Evolutionary conservation across 2,113 vertebrate genomes (phyloP).

Genomic region (Podarcis raffonei): DNA sequence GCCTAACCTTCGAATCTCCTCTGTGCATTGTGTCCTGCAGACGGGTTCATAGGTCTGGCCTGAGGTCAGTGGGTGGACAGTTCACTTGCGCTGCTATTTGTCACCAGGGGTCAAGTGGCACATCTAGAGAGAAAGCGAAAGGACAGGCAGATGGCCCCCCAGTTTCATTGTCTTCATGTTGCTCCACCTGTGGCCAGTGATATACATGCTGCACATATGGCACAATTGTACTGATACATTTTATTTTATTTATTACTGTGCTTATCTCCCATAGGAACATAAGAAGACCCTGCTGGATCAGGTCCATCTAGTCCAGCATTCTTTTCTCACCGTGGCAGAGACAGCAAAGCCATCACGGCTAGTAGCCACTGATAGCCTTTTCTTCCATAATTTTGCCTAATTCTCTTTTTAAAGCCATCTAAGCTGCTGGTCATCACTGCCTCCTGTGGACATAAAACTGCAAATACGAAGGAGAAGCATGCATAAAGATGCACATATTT

Average conservation of each 20-base stretch:
- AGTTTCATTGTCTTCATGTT: not conserved
- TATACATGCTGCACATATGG: not conserved
- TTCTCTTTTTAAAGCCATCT: too few relatives aligned
- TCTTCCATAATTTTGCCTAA: too few relatives aligned
- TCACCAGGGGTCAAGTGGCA: not conserved
- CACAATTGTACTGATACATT: too few relatives aligned
- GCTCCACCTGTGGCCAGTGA: not conserved
- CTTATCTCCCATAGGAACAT: rapidly evolving
- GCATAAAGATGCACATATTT: too few relatives aligned
- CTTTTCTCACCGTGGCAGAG: too few relatives aligned
- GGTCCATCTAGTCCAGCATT: not conserved
- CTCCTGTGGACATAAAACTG: too few relatives aligned
- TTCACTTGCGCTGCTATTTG: constrained; percentile 8
- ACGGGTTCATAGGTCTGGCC: constrained; percentile 11
- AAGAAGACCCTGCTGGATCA: too few relatives aligned
- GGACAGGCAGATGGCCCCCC: not conserved
- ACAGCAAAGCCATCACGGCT: too few relatives aligned
- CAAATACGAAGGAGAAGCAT: too few relatives aligned
- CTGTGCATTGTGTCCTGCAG: constrained; percentile 1
- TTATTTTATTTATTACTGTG: too few relatives aligned
- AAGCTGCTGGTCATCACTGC: too few relatives aligned
- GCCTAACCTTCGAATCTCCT: not conserved
- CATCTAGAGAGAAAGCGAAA: constrained; percentile 9
- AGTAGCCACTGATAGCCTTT: too few relatives aligned
- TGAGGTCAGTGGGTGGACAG: constrained; percentile 13